Evolutionary conservation across 2,888 invertebrate genomes (phyloP).

Genomic region (Conchocele bisecta): DNA sequence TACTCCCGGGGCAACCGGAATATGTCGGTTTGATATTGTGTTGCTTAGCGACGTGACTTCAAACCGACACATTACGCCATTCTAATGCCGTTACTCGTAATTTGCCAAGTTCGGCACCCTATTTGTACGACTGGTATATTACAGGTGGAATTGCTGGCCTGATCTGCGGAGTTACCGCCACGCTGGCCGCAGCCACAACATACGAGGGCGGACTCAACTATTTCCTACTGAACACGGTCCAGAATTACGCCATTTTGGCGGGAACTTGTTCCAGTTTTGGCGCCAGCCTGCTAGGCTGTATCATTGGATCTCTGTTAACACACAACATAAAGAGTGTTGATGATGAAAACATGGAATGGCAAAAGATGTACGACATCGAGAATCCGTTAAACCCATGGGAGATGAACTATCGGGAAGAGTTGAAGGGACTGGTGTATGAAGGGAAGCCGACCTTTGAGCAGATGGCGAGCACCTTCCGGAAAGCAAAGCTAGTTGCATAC

Average conservation of each 20-base stretch:
- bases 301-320: conserved; percentile 71
- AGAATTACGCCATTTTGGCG: conserved; percentile 75
- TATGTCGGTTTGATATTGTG: too few species aligned
- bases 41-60: too few species aligned
- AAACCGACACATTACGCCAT: too few species aligned
- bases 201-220: conserved; percentile 71
- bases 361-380: conserved; percentile 78
- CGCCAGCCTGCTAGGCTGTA: conserved; percentile 69
- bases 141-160: conserved; percentile 73
- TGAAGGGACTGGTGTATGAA: conserved; percentile 72
- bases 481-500: conserved; percentile 73
- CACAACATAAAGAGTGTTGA: conserved; percentile 64
- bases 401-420: conserved; percentile 72
- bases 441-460: conserved; percentile 74
- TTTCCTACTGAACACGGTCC: conserved; percentile 74
- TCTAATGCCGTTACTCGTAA: too few species aligned
- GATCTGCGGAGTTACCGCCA: conserved; percentile 69
- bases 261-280: conserved; percentile 75
- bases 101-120: too few species aligned
- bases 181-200: conserved; percentile 67
- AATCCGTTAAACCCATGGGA: conserved; percentile 79
- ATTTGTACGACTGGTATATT: too few species aligned
- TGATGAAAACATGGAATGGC: conserved; percentile 74
- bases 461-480: conserved; percentile 72
- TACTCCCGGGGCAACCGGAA: too few species aligned